Conservation (phyloP, 2,113 vertebrate genomes). For the Boleophthalmus pectinirostris region DNA sequence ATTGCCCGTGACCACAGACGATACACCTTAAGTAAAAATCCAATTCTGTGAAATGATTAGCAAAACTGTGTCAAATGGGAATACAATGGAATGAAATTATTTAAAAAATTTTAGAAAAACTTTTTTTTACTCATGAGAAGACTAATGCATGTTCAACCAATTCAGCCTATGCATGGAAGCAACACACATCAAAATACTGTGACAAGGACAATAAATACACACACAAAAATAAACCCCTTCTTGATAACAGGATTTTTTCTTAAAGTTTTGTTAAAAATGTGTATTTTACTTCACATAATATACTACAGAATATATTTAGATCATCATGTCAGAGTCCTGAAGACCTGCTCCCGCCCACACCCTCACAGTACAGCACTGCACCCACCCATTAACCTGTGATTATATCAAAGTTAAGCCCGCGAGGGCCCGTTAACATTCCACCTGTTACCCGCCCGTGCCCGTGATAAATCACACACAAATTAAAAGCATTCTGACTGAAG, state of each 20-base stretch:
- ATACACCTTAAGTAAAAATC: conserved; percentile 10
- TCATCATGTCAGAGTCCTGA: too few relatives aligned
- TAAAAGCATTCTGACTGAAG: too few relatives aligned
- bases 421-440: too few relatives aligned
- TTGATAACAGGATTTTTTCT: background rate
- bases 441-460: too few relatives aligned
- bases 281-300: too few relatives aligned
- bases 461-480: too few relatives aligned
- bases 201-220: background rate
- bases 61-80: background rate
- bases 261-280: background rate
- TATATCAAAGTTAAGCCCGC: too few relatives aligned
- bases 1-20: conserved; percentile 7
- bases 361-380: too few relatives aligned
- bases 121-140: background rate
- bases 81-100: background rate
- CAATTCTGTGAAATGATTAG: background rate
- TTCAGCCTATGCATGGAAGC: background rate
- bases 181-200: background rate
- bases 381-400: too few relatives aligned
- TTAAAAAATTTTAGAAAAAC: background rate
- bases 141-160: background rate
- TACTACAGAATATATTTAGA: too few relatives aligned
- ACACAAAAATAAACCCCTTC: background rate
- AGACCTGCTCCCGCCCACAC: too few relatives aligned